phyloP scores from a whole-genome alignment of 2,797 vertebrate species.

The Pogonophryne albipinna region DNA sequence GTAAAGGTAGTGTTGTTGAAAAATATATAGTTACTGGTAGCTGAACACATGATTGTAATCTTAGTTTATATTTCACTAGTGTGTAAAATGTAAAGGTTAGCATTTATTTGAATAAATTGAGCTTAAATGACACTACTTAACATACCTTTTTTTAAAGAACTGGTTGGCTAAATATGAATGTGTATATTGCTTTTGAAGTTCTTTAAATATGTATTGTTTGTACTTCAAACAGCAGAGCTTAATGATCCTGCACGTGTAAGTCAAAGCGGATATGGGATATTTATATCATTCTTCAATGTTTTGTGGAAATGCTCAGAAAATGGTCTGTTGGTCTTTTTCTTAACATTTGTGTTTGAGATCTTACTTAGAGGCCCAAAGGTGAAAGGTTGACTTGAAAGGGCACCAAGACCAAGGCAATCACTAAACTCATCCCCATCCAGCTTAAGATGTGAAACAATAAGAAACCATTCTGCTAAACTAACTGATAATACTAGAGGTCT shows the following conservation, averaged over 20 bases:
- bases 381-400: constrained; percentile 23
- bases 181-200: not conserved
- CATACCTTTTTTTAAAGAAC: no score
- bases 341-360: not conserved
- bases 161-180: not conserved
- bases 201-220: not conserved
- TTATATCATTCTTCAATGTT: not conserved
- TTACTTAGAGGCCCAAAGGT: not conserved
- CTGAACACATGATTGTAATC: constrained; percentile 9
- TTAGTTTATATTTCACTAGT: constrained; percentile 16
- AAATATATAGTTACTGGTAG: constrained; percentile 18
- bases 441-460: not conserved
- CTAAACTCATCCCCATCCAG: not conserved
- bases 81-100: constrained; percentile 28
- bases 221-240: not conserved
- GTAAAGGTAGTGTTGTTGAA: constrained; percentile 23
- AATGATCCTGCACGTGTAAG: not conserved
- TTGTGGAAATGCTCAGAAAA: not conserved
- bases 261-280: not conserved
- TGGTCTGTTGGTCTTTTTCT: not conserved
- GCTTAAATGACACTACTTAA: not conserved
- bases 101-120: not conserved
- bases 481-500: constrained; percentile 21
- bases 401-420: not conserved
- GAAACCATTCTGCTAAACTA: constrained; percentile 3